These are phyloP conservation scores for Apodemus agrarius DNA, from an alignment of 2,797 vertebrate genomes.

Conservation along the genomic window DNA sequence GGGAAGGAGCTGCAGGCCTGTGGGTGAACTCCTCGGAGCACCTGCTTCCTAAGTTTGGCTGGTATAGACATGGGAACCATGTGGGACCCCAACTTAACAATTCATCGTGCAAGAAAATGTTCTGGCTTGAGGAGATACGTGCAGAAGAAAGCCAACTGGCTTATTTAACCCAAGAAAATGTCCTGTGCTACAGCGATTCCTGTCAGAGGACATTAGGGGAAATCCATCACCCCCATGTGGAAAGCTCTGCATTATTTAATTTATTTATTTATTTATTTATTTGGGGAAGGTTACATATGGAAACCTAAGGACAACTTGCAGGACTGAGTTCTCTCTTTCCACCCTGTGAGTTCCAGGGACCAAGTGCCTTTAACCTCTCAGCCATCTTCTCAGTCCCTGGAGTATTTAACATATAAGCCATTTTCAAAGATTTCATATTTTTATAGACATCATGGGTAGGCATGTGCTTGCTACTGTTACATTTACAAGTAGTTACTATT, in stretches of 20 bases:
- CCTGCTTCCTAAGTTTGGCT: constrained; percentile 42
- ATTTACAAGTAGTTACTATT: not conserved
- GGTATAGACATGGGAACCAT: constrained; percentile 42
- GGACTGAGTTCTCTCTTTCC: not conserved
- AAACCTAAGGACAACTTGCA: not conserved
- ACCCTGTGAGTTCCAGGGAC: not conserved
- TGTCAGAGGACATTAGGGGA: not conserved
- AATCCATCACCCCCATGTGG: not conserved
- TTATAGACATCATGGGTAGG: not conserved
- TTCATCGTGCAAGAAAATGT: constrained; percentile 12
- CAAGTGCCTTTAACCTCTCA: not conserved
- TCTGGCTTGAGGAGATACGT: not conserved
- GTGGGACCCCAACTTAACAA: not conserved
- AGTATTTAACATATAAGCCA: not conserved
- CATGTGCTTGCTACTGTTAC: not conserved
- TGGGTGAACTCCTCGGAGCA: constrained; percentile 41
- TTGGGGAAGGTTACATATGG: not conserved
- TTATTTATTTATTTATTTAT: not conserved
- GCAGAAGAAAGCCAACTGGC: constrained; percentile 14
- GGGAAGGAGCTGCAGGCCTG: not conserved
- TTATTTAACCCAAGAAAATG: constrained; percentile 5
- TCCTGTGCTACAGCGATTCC: not conserved
- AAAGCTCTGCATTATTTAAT: not conserved
- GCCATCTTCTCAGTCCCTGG: not conserved
- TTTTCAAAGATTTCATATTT: constrained; percentile 10